Percentiles rank a stretch among this genome's conserved stretches.
These are phyloP conservation scores for Falco peregrinus DNA, from an alignment of 2,797 vertebrate species.

Conservation along the genomic window DNA sequence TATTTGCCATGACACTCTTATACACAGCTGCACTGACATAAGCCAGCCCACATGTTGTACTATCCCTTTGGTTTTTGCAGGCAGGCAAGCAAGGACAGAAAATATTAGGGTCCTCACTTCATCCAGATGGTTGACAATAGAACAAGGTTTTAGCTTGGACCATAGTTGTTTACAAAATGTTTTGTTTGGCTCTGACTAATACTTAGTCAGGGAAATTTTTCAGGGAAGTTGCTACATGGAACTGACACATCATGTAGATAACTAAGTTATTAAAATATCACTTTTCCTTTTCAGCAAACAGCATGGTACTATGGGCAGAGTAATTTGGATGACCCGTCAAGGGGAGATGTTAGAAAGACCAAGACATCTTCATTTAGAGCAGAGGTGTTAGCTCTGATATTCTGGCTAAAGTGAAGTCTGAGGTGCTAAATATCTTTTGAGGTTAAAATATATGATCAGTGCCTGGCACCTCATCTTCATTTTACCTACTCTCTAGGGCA, in stretches of 20 bases:
- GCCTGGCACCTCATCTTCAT: background rate
- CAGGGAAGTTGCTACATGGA: slow-evolving; percentile 3
- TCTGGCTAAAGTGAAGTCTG: background rate
- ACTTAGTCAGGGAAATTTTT: background rate
- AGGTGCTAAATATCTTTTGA: background rate
- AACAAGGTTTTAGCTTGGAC: background rate
- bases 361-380: background rate
- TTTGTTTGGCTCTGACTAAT: slow-evolving; percentile 21
- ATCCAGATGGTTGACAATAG: background rate
- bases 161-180: background rate
- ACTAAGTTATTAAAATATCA: background rate
- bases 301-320: background rate
- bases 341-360: background rate
- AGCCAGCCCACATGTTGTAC: background rate
- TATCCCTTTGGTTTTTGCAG: background rate
- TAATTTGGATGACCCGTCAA: background rate
- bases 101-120: background rate
- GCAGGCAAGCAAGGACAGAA: background rate
- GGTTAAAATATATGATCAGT: background rate
- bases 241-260: background rate
- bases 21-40: background rate
- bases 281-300: background rate
- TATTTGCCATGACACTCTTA: background rate
- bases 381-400: background rate
- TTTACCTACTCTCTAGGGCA: background rate